Conservation (phyloP, 37 sponge, comb jelly and placozoan genomes). For the Agelas oroides region DNA sequence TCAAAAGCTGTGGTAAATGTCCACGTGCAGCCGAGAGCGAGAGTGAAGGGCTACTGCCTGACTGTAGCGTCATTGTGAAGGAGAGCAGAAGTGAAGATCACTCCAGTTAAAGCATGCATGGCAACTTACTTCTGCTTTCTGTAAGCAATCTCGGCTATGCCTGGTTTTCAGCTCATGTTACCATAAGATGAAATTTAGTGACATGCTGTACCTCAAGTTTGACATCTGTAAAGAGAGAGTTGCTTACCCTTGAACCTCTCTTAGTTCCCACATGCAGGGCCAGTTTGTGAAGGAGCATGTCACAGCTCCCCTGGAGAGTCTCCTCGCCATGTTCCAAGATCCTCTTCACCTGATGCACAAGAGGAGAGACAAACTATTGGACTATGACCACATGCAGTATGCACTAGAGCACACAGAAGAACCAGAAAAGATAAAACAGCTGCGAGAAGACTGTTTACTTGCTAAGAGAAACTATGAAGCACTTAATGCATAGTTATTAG, state of each 20-base stretch:
- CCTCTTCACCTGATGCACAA: conserved; percentile 91
- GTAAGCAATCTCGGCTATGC: no score
- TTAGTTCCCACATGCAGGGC: conserved; percentile 34
- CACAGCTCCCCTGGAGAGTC: conserved; percentile 66
- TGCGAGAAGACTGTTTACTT: conserved; percentile 66
- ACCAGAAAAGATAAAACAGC: conserved; percentile 60
- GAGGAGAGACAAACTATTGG: conserved; percentile 92
- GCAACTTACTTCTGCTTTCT: no score
- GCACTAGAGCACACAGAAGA: conserved; percentile 74
- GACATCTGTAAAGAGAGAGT: conserved; percentile 33
- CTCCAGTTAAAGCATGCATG: no score
- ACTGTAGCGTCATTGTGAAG: no score
- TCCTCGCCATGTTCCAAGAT: conserved; percentile 80
- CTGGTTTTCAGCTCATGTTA: no score
- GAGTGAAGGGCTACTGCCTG: no score
- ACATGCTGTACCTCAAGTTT: no score
- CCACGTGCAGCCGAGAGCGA: no score
- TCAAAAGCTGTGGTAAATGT: no score
- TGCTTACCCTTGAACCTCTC: no score
- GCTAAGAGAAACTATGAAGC: conserved; percentile 89
- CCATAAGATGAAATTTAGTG: no score
- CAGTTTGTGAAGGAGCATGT: conserved; percentile 66
- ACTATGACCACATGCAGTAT: conserved; percentile 89
- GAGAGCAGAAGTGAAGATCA: no score
- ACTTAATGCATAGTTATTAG: conserved; percentile 84